Evolutionary conservation across 1,140 invertebrate genomes (phyloP).

Genomic region (Drosophila ironensis): DNA sequence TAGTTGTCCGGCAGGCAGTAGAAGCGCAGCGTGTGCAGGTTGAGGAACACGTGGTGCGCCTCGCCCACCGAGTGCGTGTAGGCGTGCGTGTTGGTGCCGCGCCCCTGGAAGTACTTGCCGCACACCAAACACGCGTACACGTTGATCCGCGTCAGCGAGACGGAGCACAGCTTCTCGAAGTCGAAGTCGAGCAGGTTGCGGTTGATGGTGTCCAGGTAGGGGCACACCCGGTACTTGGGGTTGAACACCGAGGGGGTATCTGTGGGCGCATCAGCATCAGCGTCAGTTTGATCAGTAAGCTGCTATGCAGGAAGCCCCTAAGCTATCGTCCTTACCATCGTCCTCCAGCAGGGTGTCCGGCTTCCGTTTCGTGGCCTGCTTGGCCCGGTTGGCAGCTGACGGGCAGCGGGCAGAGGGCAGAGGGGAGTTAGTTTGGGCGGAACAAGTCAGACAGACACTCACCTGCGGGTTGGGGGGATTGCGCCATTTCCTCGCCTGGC

Average conservation of each 20-base stretch:
- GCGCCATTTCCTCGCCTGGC: constrained; percentile 57
- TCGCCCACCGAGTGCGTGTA: constrained; percentile 99
- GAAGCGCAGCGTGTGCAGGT: constrained; percentile 98
- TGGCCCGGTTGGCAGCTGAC: constrained; percentile 45
- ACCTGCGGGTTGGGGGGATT: constrained; percentile 47
- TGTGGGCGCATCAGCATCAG: not conserved
- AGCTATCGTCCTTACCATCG: constrained; percentile 36
- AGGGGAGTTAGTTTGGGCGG: too few relatives aligned
- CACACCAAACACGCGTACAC: constrained; percentile 99
- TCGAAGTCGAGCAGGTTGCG: constrained; percentile 99
- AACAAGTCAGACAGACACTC: too few relatives aligned
- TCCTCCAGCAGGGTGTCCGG: constrained; percentile 48
- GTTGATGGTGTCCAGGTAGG: constrained; percentile 98
- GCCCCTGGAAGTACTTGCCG: constrained; percentile 99
- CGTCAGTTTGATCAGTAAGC: too few relatives aligned
- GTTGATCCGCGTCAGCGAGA: constrained; percentile 98
- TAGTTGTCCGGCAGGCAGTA: constrained; percentile 99
- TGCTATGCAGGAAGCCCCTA: not conserved
- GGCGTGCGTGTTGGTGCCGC: constrained; percentile 98
- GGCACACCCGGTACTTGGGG: constrained; percentile 85
- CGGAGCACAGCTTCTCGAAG: constrained; percentile 99
- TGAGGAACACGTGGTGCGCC: constrained; percentile 98
- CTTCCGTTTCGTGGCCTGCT: constrained; percentile 53
- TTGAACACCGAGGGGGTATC: constrained; percentile 81
- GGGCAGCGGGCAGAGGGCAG: too few relatives aligned